phyloP scores from a whole-genome alignment of 2,888 invertebrate species.

The Brenthis ino region DNA sequence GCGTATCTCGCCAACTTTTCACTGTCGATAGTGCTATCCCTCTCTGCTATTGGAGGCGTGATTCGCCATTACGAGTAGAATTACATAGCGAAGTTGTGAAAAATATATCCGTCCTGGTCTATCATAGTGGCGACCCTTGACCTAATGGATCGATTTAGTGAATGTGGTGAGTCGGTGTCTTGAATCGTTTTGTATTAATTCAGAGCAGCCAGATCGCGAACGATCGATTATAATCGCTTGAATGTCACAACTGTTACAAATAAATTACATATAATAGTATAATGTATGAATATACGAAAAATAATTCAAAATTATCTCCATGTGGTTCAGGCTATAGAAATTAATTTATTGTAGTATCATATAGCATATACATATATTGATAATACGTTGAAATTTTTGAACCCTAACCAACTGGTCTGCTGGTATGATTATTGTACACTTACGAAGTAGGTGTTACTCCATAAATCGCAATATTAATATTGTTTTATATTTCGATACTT shows the following conservation, averaged over 20 bases:
- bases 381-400: no score
- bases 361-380: no score
- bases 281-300: no score
- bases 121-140: slow-evolving; percentile 73
- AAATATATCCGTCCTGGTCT: slow-evolving; percentile 71
- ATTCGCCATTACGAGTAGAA: slow-evolving; percentile 73
- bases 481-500: no score
- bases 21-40: slow-evolving; percentile 73
- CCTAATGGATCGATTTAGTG: slow-evolving; percentile 75
- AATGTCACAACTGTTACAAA: slow-evolving; percentile 8
- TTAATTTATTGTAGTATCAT: no score
- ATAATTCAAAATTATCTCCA: no score
- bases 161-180: slow-evolving; percentile 66
- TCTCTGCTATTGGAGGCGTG: slow-evolving; percentile 74
- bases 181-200: slow-evolving; percentile 65
- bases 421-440: no score
- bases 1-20: slow-evolving; percentile 65
- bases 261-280: background rate
- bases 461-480: no score
- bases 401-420: no score
- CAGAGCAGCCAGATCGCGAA: slow-evolving; percentile 56
- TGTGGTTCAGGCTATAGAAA: no score
- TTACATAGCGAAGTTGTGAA: slow-evolving; percentile 61
- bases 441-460: no score
- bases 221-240: slow-evolving; percentile 32